Conservation (phyloP, 2,888 invertebrate genomes). For the Cremastinae sp. region DNA sequence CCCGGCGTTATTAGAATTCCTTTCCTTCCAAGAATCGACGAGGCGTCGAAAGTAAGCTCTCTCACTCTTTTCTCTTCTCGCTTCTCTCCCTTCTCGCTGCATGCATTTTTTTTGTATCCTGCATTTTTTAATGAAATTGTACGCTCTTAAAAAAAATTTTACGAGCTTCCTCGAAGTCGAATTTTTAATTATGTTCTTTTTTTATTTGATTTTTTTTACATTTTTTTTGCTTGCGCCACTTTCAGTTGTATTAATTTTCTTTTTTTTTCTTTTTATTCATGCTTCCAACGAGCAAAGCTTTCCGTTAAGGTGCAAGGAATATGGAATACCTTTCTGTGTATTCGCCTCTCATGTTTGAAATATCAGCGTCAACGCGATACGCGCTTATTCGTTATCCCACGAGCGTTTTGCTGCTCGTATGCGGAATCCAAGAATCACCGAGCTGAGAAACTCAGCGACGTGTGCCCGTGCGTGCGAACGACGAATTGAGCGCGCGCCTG, state of each 20-base stretch:
- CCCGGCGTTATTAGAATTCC: constrained; percentile 66
- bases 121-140: constrained; percentile 39
- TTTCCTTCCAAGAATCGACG: constrained; percentile 61
- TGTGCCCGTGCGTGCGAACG: background rate
- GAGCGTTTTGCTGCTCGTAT: constrained; percentile 22
- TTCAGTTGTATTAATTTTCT: no score
- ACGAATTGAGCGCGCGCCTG: constrained; percentile 39
- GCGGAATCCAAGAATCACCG: constrained; percentile 36
- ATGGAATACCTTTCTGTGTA: no score
- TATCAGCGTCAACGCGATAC: constrained; percentile 39
- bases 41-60: constrained; percentile 53
- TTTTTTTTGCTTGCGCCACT: no score
- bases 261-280: no score
- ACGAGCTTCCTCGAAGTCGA: no score
- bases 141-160: constrained; percentile 20
- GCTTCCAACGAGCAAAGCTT: no score
- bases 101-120: constrained; percentile 50
- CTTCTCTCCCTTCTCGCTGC: background rate
- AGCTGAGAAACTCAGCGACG: constrained; percentile 40
- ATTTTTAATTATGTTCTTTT: background rate
- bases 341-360: constrained; percentile 29
- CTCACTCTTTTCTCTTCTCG: constrained; percentile 17
- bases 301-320: no score
- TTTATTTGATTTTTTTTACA: no score
- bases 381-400: background rate